Conservation (phyloP, 2,113 vertebrate species). For the Lepisosteus osseus region DNA sequence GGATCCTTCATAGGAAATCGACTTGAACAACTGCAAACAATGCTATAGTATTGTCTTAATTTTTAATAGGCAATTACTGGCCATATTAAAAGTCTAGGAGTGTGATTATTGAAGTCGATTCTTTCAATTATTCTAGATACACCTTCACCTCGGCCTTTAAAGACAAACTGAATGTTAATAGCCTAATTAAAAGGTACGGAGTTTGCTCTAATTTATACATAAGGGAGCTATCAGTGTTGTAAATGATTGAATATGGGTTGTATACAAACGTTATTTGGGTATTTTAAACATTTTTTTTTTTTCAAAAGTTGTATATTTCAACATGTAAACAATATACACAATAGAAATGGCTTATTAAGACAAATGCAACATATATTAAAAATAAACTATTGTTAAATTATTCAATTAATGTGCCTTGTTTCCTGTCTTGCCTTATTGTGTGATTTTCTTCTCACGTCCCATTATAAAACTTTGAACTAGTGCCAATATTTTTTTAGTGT, state of each 20-base stretch:
- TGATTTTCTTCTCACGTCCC: too few species aligned
- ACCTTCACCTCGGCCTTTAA: conserved; percentile 29
- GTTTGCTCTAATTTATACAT: conserved; percentile 23
- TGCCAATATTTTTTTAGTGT: too few species aligned
- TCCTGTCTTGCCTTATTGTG: too few species aligned
- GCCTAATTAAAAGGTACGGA: conserved; percentile 37
- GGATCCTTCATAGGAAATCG: neutral
- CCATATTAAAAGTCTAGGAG: conserved; percentile 26
- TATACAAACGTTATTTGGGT: too few species aligned
- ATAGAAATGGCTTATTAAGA: too few species aligned
- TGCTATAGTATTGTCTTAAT: conserved; percentile 32
- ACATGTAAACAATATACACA: too few species aligned
- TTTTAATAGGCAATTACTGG: conserved; percentile 51
- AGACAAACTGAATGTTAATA: conserved; percentile 42
- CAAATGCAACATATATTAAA: too few species aligned
- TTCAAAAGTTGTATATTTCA: too few species aligned
- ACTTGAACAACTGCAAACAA: conserved; percentile 47
- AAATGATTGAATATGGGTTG: neutral
- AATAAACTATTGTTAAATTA: too few species aligned
- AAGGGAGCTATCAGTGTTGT: neutral
- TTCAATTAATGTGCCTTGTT: too few species aligned
- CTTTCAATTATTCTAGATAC: conserved; percentile 32
- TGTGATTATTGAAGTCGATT: conserved; percentile 36
- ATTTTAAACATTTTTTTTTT: too few species aligned
- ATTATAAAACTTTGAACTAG: too few species aligned